Conservation (phyloP, 2,113 vertebrate species). For the Leptobrachium ailaonicum region DNA sequence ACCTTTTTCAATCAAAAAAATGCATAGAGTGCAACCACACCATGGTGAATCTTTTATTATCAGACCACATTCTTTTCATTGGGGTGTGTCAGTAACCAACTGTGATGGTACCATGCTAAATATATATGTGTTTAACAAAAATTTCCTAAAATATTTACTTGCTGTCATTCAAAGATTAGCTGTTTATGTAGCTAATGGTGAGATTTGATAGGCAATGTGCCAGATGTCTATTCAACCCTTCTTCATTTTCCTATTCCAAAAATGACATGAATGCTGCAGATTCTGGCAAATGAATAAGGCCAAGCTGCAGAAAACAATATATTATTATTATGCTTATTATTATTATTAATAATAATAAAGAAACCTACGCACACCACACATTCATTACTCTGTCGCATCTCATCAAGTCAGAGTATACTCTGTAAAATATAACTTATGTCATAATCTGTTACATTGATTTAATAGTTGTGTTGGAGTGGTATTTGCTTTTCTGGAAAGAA, state of each 20-base stretch:
- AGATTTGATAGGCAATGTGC: background rate
- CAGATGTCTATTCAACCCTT: background rate
- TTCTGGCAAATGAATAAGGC: background rate
- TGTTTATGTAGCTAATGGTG: background rate
- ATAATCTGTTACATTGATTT: background rate
- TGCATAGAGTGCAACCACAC: too few species aligned
- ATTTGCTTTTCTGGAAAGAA: conserved; percentile 13
- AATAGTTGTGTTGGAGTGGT: background rate
- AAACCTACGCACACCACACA: too few species aligned
- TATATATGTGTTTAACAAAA: background rate
- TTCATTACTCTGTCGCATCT: background rate
- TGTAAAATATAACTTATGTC: background rate
- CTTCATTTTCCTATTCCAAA: background rate
- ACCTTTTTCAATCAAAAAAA: too few species aligned
- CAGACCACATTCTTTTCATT: background rate
- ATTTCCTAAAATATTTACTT: background rate
- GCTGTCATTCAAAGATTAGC: background rate
- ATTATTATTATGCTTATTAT: too few species aligned
- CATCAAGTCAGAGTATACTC: background rate
- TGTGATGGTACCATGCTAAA: background rate
- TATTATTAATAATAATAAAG: too few species aligned
- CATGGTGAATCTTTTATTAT: background rate
- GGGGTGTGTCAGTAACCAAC: background rate
- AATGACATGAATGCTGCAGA: background rate
- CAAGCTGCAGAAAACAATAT: background rate